phyloP scores from a whole-genome alignment of 2,888 invertebrate species.

The Ariolimax columbianus region DNA sequence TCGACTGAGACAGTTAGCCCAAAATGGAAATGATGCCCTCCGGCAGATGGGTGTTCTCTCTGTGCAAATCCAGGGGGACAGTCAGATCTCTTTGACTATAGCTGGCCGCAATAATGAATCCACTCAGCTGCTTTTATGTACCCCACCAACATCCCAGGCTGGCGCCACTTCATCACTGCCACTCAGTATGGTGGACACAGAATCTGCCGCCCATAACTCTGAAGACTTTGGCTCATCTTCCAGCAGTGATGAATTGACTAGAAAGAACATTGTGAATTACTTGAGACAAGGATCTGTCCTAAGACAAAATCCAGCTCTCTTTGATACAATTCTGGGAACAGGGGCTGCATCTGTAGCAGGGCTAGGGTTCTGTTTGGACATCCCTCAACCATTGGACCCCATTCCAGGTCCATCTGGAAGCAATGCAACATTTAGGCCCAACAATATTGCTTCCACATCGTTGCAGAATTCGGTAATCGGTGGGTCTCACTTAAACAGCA shows the following conservation, averaged over 20 bases:
- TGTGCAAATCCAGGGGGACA: slow-evolving; percentile 88
- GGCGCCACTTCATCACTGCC: slow-evolving; percentile 44
- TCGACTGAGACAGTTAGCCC: slow-evolving; percentile 92
- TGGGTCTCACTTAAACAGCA: slow-evolving; percentile 44
- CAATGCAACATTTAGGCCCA: slow-evolving; percentile 40
- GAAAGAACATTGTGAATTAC: slow-evolving; percentile 78
- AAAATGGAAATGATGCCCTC: slow-evolving; percentile 89
- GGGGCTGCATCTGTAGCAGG: slow-evolving; percentile 81
- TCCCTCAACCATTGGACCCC: slow-evolving; percentile 61
- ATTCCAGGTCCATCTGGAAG: slow-evolving; percentile 31
- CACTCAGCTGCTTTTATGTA: slow-evolving; percentile 82
- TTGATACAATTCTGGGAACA: slow-evolving; percentile 66
- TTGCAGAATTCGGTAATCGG: slow-evolving; percentile 19
- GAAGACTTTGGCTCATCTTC: slow-evolving; percentile 60
- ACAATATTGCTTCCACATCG: slow-evolving; percentile 5
- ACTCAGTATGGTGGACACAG: slow-evolving; percentile 22
- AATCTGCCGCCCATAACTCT: slow-evolving; percentile 47
- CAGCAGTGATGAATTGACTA: slow-evolving; percentile 75
- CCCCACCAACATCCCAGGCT: slow-evolving; percentile 48
- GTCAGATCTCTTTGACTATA: slow-evolving; percentile 84
- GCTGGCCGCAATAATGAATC: slow-evolving; percentile 84
- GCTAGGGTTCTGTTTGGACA: slow-evolving; percentile 89
- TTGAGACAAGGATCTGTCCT: slow-evolving; percentile 74
- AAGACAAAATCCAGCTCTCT: slow-evolving; percentile 67
- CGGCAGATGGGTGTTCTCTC: slow-evolving; percentile 95